These are phyloP conservation scores for Heliopora coerulea DNA, from an alignment of 92 coral and sea anemone genomes.

Conservation along the genomic window DNA sequence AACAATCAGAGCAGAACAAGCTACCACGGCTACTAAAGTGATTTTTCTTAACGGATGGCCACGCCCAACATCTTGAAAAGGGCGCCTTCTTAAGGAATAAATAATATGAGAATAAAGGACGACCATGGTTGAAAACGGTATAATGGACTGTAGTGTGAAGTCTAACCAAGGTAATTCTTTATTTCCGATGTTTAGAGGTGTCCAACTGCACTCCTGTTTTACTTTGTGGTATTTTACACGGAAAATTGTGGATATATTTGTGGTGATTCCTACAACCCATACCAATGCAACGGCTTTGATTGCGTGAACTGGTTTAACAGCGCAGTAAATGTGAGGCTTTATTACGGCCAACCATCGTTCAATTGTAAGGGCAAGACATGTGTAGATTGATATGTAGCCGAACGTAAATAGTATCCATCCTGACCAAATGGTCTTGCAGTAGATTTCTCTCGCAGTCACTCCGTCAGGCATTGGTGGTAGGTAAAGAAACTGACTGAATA, in stretches of 20 bases:
- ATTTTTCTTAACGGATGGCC: conserved; percentile 11
- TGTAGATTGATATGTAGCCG: conserved; percentile 27
- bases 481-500: conserved; percentile 32
- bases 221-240: conserved; percentile 10
- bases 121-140: conserved; percentile 19
- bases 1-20: conserved; percentile 13
- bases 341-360: conserved; percentile 33
- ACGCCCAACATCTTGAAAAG: background rate
- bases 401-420: conserved; percentile 24
- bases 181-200: conserved; percentile 5
- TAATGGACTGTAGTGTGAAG: conserved; percentile 25
- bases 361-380: conserved; percentile 20
- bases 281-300: conserved; percentile 10
- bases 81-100: conserved; percentile 10
- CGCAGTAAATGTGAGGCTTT: conserved; percentile 17
- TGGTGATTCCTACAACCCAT: conserved; percentile 19
- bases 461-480: conserved; percentile 23
- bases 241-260: conserved; percentile 3
- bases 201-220: conserved; percentile 18
- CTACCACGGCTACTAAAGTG: conserved; percentile 2
- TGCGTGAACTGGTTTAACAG: conserved; percentile 7
- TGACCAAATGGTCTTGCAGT: conserved; percentile 26
- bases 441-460: conserved; percentile 1
- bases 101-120: conserved; percentile 26
- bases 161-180: conserved; percentile 25